Base-by-base conservation (phyloP, 2,113 vertebrate genomes). In the Vireo altiloquus region DNA sequence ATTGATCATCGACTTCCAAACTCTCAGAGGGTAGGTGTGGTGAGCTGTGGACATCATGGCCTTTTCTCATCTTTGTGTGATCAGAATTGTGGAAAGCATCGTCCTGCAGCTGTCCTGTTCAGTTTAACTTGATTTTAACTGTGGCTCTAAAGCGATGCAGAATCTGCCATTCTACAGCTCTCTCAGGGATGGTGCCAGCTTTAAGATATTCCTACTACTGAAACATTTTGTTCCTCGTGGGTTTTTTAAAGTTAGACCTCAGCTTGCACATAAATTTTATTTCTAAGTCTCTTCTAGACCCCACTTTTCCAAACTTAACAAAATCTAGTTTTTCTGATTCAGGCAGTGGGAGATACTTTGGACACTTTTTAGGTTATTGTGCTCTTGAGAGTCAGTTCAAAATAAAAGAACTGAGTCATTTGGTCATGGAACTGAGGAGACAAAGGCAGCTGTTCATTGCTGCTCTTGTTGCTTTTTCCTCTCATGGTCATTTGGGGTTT, bases 1-100 rank as follows among this genome's bases (percentile, higher is more conserved):
- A 96, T 98, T 76, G 98, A 99, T 78, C 96, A 98, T 89, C 97
- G 97, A 93, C 90, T 96, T 66, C 21, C 88, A 77, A 95, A 94
- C 95, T 84, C 98, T 18, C 98, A 99, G 95, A 98, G 98, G 98
- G 99, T 99, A 98, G 31, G 90, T 85, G 69, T 82, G 66, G 47
- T 11, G 49, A 96, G 88, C 81, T 79, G 53, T 52, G 74, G 40
- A 37, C 30, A 75, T 16, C 47, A 37, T 13, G 10, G 8, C 70
- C 59, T 74, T 69, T 24, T 28, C 39, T 60, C 6, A 66, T 56
- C 68, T 72, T 33, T 20, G 15, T 59, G 20, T 54, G n/a, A n/a
- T 54, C 52, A 59, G 4, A 76, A 40, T 10, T 7, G 37, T 4
- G 11, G 20, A 24, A 42, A 25, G 30, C 4, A 11, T 11, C 7